Evolutionary conservation across 2,888 invertebrate genomes (phyloP).

Genomic region (Agonopterix arenella): DNA sequence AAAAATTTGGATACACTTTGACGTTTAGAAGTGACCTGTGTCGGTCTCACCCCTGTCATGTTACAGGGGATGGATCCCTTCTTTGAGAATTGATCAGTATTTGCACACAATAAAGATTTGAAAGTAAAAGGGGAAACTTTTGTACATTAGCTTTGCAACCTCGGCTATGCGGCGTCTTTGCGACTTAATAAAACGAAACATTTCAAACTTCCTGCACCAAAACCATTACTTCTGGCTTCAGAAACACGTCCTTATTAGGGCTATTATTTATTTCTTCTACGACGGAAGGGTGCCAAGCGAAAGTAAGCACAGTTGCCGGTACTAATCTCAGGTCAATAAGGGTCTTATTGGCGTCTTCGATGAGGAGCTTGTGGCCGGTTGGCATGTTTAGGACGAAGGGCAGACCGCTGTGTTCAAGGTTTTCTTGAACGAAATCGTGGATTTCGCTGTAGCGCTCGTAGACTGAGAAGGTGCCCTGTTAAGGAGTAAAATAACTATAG

Average conservation of each 20-base stretch:
- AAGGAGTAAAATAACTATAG: slow-evolving; percentile 11
- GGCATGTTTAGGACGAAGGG: slow-evolving; percentile 84
- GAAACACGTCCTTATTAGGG: slow-evolving; percentile 76
- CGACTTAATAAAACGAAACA: neutral
- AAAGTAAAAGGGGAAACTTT: no score
- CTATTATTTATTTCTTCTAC: slow-evolving; percentile 67
- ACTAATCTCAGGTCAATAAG: slow-evolving; percentile 87
- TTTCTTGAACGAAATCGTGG: slow-evolving; percentile 87
- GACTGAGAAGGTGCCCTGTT: slow-evolving; percentile 92
- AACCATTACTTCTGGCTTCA: slow-evolving; percentile 87
- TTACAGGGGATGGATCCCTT: no score
- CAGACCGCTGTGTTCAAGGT: slow-evolving; percentile 80
- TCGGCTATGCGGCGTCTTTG: no score
- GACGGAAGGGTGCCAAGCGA: slow-evolving; percentile 80
- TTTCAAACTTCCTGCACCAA: slow-evolving; percentile 77
- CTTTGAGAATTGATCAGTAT: no score
- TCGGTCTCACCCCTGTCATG: no score
- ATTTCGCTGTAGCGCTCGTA: slow-evolving; percentile 86
- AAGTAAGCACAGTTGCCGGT: slow-evolving; percentile 88
- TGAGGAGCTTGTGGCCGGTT: slow-evolving; percentile 79
- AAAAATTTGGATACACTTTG: no score
- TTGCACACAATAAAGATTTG: no score
- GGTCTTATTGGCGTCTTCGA: slow-evolving; percentile 81
- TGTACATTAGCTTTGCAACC: no score
- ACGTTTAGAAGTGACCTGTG: no score